Conservation (phyloP, 2,888 invertebrate species). For the Escarpia spicata region DNA sequence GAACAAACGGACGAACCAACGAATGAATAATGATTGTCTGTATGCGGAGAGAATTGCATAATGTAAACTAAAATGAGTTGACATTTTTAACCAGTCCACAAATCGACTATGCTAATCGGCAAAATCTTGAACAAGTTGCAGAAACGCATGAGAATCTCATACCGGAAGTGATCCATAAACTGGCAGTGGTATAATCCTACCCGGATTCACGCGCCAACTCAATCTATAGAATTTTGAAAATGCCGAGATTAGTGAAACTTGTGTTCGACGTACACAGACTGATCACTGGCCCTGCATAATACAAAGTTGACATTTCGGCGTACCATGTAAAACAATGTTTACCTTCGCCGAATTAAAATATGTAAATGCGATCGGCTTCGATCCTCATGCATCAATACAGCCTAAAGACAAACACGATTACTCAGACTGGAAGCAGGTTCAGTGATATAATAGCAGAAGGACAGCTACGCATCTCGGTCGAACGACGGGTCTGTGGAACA, state of each 20-base stretch:
- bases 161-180: neutral
- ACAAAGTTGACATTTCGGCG: slow-evolving; percentile 9
- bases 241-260: neutral
- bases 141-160: neutral
- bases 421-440: neutral
- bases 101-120: neutral
- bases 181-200: neutral
- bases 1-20: neutral
- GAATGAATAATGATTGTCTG: too few species aligned
- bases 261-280: neutral
- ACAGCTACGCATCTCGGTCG: neutral
- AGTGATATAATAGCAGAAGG: neutral
- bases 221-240: neutral
- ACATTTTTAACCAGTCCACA: too few species aligned
- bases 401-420: slow-evolving; percentile 6
- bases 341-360: slow-evolving; percentile 13
- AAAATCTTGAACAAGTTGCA: neutral
- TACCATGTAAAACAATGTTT: neutral
- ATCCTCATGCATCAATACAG: neutral
- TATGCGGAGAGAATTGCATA: too few species aligned
- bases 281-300: neutral
- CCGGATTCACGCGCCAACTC: neutral
- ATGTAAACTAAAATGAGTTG: neutral
- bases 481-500: neutral
- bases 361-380: slow-evolving; percentile 1